phyloP scores from a whole-genome alignment of 2,113 vertebrate genomes.

The Ciconia stormi region DNA sequence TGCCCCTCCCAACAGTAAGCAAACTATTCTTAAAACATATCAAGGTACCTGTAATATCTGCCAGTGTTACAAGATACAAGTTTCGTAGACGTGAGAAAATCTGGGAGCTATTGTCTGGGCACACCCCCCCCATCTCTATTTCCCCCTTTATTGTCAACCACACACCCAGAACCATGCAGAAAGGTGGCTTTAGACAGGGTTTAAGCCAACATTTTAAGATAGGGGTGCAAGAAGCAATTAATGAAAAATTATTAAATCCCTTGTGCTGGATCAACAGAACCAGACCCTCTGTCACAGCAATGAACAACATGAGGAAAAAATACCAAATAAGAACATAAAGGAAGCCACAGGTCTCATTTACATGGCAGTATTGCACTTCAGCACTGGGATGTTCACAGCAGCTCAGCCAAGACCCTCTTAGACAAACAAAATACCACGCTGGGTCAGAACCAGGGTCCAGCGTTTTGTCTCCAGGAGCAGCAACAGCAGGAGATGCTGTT shows the following conservation, averaged over 20 bases:
- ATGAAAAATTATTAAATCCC: not conserved
- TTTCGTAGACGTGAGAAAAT: not conserved
- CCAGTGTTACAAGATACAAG: not conserved
- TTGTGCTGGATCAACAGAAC: not conserved
- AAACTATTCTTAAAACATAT: not conserved
- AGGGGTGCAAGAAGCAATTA: not conserved
- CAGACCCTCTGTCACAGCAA: not conserved
- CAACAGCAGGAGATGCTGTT: not conserved
- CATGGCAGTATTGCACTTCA: not conserved
- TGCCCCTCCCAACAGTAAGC: not conserved
- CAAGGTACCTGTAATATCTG: not conserved
- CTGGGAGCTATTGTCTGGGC: not conserved
- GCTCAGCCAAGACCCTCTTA: not conserved
- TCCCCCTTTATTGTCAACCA: not conserved
- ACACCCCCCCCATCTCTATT: fast-evolving
- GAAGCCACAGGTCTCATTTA: not conserved
- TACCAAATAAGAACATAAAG: not conserved
- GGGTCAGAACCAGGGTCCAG: not conserved
- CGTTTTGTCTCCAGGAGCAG: not conserved
- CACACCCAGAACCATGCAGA: not conserved
- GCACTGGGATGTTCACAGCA: not conserved
- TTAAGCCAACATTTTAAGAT: not conserved
- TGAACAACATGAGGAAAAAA: not conserved
- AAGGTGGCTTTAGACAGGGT: not conserved
- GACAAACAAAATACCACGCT: not conserved